Evolutionary conservation across 92 coral and sea anemone species (phyloP).

Genomic region (Umimayanthus chanpuru): DNA sequence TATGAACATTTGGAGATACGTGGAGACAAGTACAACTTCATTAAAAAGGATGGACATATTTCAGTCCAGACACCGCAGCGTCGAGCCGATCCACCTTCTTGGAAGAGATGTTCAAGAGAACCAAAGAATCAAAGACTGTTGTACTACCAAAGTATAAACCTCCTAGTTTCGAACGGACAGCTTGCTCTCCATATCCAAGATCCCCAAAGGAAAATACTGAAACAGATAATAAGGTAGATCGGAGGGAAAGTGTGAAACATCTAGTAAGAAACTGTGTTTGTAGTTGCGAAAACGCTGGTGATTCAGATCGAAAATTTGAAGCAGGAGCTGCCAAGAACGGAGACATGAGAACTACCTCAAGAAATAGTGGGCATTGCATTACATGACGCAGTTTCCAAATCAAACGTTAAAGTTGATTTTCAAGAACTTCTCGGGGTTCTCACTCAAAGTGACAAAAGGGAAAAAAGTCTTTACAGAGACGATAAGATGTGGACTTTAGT

Average conservation of each 20-base stretch:
- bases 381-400: background rate
- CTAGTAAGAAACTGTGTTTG: slow-evolving; percentile 70
- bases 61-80: slow-evolving; percentile 60
- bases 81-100: slow-evolving; percentile 49
- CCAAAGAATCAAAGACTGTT: background rate
- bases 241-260: slow-evolving; percentile 40
- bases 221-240: slow-evolving; percentile 42
- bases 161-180: slow-evolving; percentile 23
- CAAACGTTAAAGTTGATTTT: slow-evolving; percentile 43
- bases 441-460: slow-evolving; percentile 32
- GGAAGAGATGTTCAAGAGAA: slow-evolving; percentile 42
- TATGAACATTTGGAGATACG: slow-evolving; percentile 68
- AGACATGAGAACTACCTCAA: background rate
- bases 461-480: slow-evolving; percentile 16
- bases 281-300: slow-evolving; percentile 45
- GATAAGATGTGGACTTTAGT: slow-evolving; percentile 42
- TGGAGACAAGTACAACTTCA: slow-evolving; percentile 50
- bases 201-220: slow-evolving; percentile 47
- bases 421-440: slow-evolving; percentile 51
- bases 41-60: slow-evolving; percentile 49
- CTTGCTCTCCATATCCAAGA: slow-evolving; percentile 12
- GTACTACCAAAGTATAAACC: slow-evolving; percentile 32
- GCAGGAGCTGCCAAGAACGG: slow-evolving; percentile 12
- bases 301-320: background rate
- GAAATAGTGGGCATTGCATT: background rate